Evolutionary conservation across 1,140 invertebrate genomes (phyloP).

Genomic region (Dendrolimus kikuchii): DNA sequence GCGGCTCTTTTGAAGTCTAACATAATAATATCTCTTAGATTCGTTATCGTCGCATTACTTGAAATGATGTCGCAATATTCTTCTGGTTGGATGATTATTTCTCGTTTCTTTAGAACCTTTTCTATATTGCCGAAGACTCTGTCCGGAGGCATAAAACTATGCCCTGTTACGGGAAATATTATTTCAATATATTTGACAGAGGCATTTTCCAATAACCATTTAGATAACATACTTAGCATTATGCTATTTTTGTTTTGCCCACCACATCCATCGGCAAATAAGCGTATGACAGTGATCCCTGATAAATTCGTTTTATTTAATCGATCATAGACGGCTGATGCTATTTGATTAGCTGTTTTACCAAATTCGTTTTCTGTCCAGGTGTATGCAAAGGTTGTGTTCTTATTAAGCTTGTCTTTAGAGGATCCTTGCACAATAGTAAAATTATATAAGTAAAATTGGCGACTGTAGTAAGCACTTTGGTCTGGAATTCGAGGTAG

Average conservation of each 20-base stretch:
- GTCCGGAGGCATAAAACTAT: slow-evolving; percentile 6
- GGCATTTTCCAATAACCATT: slow-evolving; percentile 3
- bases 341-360: slow-evolving; percentile 14
- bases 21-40: slow-evolving; percentile 2
- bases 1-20: slow-evolving; percentile 1
- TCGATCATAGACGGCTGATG: slow-evolving; percentile 7
- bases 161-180: slow-evolving; percentile 7
- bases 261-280: slow-evolving; percentile 9
- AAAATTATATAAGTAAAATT: slow-evolving; percentile 26
- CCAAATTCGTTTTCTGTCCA: slow-evolving; percentile 12
- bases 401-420: slow-evolving; percentile 24
- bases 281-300: not conserved
- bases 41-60: not conserved
- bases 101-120: slow-evolving; percentile 1
- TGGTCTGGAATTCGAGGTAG: slow-evolving; percentile 23
- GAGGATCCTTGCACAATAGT: slow-evolving; percentile 19
- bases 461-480: slow-evolving; percentile 20
- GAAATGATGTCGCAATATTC: slow-evolving; percentile 2
- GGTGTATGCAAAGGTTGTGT: slow-evolving; percentile 16
- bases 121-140: slow-evolving; percentile 9
- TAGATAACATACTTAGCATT: slow-evolving; percentile 4
- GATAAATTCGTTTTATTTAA: slow-evolving; percentile 2
- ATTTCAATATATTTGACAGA: slow-evolving; percentile 5
- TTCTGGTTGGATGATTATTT: slow-evolving; percentile 11
- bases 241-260: slow-evolving; percentile 9